Percentiles rank a stretch among this genome's conserved stretches.
These are phyloP conservation scores for Saimiri boliviensis DNA, from an alignment of 2,113 vertebrate species.

Conservation along the genomic window DNA sequence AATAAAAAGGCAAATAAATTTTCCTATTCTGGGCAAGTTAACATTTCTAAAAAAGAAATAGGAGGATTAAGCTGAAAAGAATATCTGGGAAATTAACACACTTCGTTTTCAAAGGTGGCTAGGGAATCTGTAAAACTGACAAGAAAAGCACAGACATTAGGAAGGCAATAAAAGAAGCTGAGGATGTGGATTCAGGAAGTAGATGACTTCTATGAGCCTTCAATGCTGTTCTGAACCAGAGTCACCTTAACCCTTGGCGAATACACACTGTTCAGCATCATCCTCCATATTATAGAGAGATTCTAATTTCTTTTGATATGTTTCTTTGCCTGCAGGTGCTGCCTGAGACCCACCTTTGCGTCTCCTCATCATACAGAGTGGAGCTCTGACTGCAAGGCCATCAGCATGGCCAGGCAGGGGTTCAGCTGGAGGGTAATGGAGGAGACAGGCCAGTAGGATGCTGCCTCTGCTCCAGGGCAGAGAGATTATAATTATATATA, in stretches of 20 bases:
- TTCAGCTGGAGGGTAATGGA: conserved; percentile 96
- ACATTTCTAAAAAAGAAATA: not conserved
- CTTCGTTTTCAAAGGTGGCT: not conserved
- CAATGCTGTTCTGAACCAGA: not conserved
- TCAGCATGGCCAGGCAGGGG: conserved; percentile 96
- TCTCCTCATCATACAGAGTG: conserved; percentile 95
- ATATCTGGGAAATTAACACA: not conserved
- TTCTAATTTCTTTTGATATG: not conserved
- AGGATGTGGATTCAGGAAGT: not conserved
- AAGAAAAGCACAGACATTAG: not conserved
- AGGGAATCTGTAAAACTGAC: conserved; percentile 14
- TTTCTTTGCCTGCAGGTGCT: conserved; percentile 70
- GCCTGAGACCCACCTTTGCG: conserved; percentile 92
- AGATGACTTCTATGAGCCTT: not conserved
- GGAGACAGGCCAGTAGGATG: conserved; percentile 90
- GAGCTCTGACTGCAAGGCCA: conserved; percentile 96
- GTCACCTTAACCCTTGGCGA: not conserved
- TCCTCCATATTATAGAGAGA: not conserved
- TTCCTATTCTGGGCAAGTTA: not conserved
- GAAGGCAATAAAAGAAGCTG: not conserved
- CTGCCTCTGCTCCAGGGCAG: conserved; percentile 92
- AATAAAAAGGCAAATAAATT: conserved; percentile 1
- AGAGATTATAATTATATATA: conserved; percentile 70
- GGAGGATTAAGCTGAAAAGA: conserved; percentile 13
- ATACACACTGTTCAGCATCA: not conserved